These are phyloP conservation scores for Magallana nippona DNA, from an alignment of 2,888 invertebrate genomes.

Conservation along the genomic window DNA sequence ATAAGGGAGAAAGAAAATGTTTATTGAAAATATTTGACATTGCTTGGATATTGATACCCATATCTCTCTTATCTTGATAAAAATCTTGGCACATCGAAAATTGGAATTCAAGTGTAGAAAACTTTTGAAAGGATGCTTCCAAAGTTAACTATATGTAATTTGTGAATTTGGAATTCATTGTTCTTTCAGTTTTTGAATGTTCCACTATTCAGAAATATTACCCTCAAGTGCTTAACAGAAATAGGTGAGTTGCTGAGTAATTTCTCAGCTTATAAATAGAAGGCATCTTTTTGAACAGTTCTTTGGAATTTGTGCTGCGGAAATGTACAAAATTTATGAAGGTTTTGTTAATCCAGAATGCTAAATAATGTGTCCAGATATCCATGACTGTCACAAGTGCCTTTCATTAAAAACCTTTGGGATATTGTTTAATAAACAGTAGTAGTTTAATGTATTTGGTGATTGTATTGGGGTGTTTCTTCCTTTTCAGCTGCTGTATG, in stretches of 20 bases:
- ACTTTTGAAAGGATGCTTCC: not conserved
- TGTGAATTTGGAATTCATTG: conserved; percentile 9
- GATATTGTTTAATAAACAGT: too few species aligned
- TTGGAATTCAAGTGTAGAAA: conserved; percentile 7
- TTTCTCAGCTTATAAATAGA: not conserved
- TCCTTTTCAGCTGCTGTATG: conserved; percentile 87
- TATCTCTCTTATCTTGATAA: too few species aligned
- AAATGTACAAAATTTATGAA: too few species aligned
- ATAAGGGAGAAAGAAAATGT: too few species aligned
- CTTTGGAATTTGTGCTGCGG: not conserved
- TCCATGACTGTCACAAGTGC: too few species aligned
- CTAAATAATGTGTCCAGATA: too few species aligned
- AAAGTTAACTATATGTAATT: not conserved
- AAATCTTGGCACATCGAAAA: too few species aligned
- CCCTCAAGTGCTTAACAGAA: conserved; percentile 98
- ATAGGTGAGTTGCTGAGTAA: conserved; percentile 84
- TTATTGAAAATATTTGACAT: too few species aligned
- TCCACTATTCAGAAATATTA: conserved; percentile 98
- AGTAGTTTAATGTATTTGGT: not conserved
- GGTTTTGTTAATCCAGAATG: too few species aligned
- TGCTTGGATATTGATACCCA: too few species aligned
- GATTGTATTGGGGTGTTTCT: conserved; percentile 17
- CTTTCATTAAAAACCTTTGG: too few species aligned
- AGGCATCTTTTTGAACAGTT: not conserved
- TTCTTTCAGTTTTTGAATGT: conserved; percentile 92